Base-by-base conservation (phyloP, 2,113 vertebrate genomes). In the Chaetorhynchus papuensis region DNA sequence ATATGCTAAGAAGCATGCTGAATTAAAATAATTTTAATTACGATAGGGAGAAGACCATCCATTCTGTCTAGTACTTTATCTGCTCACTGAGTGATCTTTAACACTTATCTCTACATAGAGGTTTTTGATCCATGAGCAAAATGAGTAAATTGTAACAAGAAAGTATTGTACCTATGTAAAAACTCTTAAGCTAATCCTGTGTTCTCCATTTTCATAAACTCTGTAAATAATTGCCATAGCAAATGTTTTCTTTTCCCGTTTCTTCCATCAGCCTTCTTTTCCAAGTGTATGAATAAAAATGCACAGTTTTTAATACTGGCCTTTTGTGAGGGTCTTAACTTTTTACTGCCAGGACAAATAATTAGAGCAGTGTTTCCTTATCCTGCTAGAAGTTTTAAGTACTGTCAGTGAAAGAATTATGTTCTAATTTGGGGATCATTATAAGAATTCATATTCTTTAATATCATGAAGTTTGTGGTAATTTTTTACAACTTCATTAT, bases 391-490 rank as follows among this genome's bases (percentile, higher is more conserved):
- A 91, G 27, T 83, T 90, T 83, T 64, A 72, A 80, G 31, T 80
- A 68, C 64, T 90, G n/a, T 52, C 64, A 81, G 56, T 70, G 76
- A 86, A 96, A 77, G 63, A 90, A 90, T 91, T 80, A 66, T 52
- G 47, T 83, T 90, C 64, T 80, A 77, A 83, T 83, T 90, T 88
- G 44, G 22, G 47, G 7, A 61, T 80, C 59, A 37, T 96, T 91
- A 44, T 89, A 80, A 74, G 78, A 95, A 91, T 81, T 81, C 61
- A 50, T 91, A 85, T 85, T 96, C 59, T 91, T 89, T 66, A 70
- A 64, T 33, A 63, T 94, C 30, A 37, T 35, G 27, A 90, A 72
- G 22, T 91, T 94, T 88, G 54, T 88, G 87, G 52, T 80, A 52
- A 93, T 88, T 56, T 93, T 76, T 93, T 85, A 74, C 22, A 64